Percentiles rank a stretch among this genome's conserved stretches.
Evolutionary conservation across 2,113 vertebrate genomes (phyloP).

Genomic region (Trinectes maculatus): DNA sequence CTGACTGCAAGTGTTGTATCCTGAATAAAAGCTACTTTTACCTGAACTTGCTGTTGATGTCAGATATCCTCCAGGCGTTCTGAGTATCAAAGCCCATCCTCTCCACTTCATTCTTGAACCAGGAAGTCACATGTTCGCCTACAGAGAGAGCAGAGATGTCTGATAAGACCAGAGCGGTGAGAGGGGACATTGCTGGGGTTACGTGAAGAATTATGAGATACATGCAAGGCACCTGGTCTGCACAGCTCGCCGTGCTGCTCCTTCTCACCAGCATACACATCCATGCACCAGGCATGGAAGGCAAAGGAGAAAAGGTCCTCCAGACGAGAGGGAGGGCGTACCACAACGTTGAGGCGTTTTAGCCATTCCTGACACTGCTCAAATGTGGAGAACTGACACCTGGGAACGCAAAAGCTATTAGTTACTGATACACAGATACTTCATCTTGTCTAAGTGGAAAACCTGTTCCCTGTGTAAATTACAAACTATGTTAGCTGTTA

Average conservation of each 20-base stretch:
- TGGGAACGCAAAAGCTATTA: constrained; percentile 52
- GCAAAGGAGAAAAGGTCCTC: constrained; percentile 97
- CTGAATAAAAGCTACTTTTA: constrained; percentile 60
- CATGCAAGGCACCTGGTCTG: constrained; percentile 85
- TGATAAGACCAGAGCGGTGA: constrained; percentile 23
- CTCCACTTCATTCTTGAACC: constrained; percentile 97
- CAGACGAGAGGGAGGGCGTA: constrained; percentile 90
- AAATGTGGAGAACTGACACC: constrained; percentile 97
- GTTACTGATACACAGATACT: not conserved
- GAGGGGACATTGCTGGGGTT: not conserved
- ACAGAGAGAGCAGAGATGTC: constrained; percentile 52
- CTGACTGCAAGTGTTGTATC: constrained; percentile 10
- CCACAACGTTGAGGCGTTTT: constrained; percentile 87
- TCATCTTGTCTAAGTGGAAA: not conserved
- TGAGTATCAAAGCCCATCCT: constrained; percentile 98
- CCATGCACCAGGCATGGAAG: constrained; percentile 97
- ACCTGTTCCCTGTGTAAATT: not conserved
- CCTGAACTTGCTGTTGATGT: constrained; percentile 98
- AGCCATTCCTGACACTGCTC: constrained; percentile 98
- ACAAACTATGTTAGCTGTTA: not conserved
- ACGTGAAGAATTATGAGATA: not conserved
- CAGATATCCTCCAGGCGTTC: constrained; percentile 97
- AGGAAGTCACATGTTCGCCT: constrained; percentile 95
- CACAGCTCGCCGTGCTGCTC: constrained; percentile 95
- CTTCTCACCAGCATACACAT: constrained; percentile 94